Evolutionary conservation across 1,140 invertebrate species (phyloP).

Genomic region (Orchestia grillus): DNA sequence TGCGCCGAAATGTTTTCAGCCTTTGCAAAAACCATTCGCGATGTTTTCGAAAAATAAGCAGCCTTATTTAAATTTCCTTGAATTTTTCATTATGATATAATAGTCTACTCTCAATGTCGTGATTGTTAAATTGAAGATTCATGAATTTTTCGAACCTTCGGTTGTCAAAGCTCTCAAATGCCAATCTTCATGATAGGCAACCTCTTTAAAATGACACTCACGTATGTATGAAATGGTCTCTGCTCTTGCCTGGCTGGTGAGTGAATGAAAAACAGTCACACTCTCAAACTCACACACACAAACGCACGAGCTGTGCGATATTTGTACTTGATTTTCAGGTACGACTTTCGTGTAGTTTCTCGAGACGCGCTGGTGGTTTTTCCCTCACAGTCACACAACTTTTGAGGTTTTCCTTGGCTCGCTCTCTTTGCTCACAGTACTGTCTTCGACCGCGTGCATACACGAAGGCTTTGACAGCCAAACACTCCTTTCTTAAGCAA

Average conservation of each 20-base stretch:
- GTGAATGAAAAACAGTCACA: background rate
- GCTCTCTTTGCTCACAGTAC: background rate
- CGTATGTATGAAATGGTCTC: background rate
- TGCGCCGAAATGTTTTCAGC: background rate
- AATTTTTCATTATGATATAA: background rate
- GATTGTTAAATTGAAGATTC: too few relatives aligned
- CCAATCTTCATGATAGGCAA: background rate
- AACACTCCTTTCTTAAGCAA: background rate
- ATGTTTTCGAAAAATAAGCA: background rate
- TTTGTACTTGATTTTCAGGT: background rate
- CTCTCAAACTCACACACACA: background rate
- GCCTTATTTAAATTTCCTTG: too few relatives aligned
- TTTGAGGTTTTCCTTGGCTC: background rate
- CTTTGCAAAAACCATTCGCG: background rate
- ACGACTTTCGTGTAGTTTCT: background rate
- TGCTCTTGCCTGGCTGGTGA: background rate
- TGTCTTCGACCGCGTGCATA: background rate
- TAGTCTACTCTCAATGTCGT: background rate
- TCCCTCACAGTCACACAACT: background rate
- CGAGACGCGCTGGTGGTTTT: background rate
- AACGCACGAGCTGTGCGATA: background rate
- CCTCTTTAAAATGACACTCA: background rate
- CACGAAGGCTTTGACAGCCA: background rate
- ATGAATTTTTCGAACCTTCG: too few relatives aligned
- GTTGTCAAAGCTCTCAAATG: background rate